A percentile compares a stretch with the other conserved stretches of the same genome.
These are phyloP conservation scores for Nannoperca australis DNA, from an alignment of 2,797 vertebrate species.

Conservation along the genomic window DNA sequence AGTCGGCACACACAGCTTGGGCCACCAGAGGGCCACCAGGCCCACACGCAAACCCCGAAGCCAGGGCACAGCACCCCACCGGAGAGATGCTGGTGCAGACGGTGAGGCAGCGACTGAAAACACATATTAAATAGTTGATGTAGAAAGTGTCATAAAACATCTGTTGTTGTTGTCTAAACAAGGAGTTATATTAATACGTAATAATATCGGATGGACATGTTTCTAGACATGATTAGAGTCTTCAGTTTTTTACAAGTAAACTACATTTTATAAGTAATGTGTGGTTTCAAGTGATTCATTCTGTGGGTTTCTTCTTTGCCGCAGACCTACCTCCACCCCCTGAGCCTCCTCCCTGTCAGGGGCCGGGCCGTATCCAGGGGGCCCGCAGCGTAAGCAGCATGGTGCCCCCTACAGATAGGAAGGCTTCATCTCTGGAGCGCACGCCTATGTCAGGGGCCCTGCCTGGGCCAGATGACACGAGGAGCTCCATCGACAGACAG, in stretches of 20 bases:
- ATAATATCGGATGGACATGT: not conserved
- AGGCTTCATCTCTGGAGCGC: conserved; percentile 95
- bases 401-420: conserved; percentile 89
- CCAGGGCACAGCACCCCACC: conserved; percentile 90
- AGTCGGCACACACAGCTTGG: conserved; percentile 92
- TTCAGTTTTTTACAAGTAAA: not conserved
- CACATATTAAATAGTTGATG: conserved; percentile 31
- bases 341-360: conserved; percentile 96
- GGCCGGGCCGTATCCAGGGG: conserved; percentile 89
- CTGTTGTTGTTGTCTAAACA: conserved; percentile 28
- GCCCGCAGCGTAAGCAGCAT: conserved; percentile 83
- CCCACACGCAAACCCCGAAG: conserved; percentile 95
- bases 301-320: conserved; percentile 30
- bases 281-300: conserved; percentile 13
- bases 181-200: not conserved
- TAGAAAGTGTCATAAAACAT: conserved; percentile 1
- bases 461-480: conserved; percentile 90
- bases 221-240: not conserved
- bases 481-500: conserved; percentile 91
- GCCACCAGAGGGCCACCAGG: conserved; percentile 90
- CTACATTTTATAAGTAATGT: not conserved
- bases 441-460: conserved; percentile 86
- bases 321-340: conserved; percentile 99
- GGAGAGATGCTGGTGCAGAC: conserved; percentile 93
- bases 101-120: conserved; percentile 84